Conservation (phyloP, 2,797 vertebrate genomes). For the Poliocrania exsul region DNA sequence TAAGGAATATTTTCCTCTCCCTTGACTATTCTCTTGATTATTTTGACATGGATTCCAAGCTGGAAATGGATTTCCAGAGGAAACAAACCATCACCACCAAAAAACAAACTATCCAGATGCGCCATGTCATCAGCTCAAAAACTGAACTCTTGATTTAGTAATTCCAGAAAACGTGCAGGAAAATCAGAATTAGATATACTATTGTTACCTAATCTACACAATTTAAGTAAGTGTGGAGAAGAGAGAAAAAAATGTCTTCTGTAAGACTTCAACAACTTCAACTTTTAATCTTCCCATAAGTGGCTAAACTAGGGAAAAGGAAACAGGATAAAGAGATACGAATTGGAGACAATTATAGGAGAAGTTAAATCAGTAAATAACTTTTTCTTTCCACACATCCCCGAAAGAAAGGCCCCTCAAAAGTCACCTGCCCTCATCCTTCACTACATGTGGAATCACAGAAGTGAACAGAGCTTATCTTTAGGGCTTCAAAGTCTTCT, state of each 20-base stretch:
- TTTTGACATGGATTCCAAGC: constrained; percentile 9
- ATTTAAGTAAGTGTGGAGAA: background rate
- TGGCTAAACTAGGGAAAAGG: background rate
- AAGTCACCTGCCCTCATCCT: background rate
- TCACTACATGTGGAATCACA: background rate
- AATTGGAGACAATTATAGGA: background rate
- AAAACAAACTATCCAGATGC: background rate
- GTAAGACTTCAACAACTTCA: background rate
- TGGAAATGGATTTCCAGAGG: constrained; percentile 18
- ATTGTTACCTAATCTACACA: background rate
- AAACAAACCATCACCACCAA: background rate
- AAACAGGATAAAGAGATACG: background rate
- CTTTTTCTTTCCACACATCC: background rate
- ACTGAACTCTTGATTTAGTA: background rate
- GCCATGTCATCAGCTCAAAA: background rate
- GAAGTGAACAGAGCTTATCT: background rate
- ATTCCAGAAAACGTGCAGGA: background rate
- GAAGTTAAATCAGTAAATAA: background rate
- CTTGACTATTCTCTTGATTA: background rate
- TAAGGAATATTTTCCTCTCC: constrained; percentile 2
- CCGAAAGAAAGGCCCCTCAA: background rate
- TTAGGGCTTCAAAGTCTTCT: background rate
- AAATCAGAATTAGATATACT: background rate
- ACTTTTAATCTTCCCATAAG: background rate
- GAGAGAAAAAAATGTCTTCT: background rate